Percentiles rank a stretch among this genome's conserved stretches.
Evolutionary conservation across 2,888 invertebrate species (phyloP).

Genomic region (Drosophila incognita): DNA sequence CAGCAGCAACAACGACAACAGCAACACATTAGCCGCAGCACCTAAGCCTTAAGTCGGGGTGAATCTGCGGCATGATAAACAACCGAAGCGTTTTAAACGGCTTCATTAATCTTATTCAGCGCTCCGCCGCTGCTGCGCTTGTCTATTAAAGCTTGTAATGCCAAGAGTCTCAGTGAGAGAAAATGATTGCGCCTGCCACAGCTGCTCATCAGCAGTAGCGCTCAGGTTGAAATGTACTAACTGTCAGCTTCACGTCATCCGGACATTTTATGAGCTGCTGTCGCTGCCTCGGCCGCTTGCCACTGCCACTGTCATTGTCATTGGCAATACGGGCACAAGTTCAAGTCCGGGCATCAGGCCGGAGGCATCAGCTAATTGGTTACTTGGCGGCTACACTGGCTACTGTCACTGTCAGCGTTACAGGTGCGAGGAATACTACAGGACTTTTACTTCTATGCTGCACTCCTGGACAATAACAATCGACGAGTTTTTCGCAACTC

Average conservation of each 20-base stretch:
- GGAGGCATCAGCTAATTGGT: slow-evolving; percentile 13
- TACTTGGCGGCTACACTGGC: slow-evolving; percentile 12
- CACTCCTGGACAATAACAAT: neutral
- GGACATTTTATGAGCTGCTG: slow-evolving; percentile 74
- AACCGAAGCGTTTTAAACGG: slow-evolving; percentile 84
- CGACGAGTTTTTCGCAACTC: neutral
- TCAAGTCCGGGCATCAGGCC: slow-evolving; percentile 9
- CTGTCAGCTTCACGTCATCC: slow-evolving; percentile 77
- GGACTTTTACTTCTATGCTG: neutral
- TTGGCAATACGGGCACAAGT: slow-evolving; percentile 22
- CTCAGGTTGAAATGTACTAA: slow-evolving; percentile 66
- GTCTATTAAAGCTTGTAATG: slow-evolving; percentile 79
- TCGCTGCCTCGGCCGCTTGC: slow-evolving; percentile 15
- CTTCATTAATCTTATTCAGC: slow-evolving; percentile 84
- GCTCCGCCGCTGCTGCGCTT: slow-evolving; percentile 48
- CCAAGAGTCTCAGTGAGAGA: slow-evolving; percentile 34
- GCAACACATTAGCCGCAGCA: slow-evolving; percentile 62
- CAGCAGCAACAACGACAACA: slow-evolving; percentile 11
- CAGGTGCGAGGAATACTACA: neutral
- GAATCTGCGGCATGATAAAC: slow-evolving; percentile 77
- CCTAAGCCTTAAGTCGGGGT: slow-evolving; percentile 43
- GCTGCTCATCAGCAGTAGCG: slow-evolving; percentile 65
- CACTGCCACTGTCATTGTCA: slow-evolving; percentile 16
- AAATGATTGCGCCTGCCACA: slow-evolving; percentile 32
- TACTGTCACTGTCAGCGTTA: slow-evolving; percentile 46